Evolutionary conservation across 2,888 invertebrate genomes (phyloP).

Genomic region (Lycia hirtaria): DNA sequence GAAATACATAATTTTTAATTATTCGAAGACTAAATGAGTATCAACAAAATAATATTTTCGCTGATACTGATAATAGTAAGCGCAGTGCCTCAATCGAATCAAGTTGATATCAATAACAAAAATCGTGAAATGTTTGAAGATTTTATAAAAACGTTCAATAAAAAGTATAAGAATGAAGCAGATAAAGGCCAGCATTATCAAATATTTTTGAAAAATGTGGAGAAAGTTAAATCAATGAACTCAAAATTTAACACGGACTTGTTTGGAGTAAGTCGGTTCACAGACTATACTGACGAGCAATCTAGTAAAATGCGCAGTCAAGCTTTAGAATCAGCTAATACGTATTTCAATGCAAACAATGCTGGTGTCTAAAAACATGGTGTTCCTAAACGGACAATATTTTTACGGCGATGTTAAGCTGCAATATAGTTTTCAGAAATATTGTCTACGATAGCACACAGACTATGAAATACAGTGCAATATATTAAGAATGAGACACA

Average conservation of each 20-base stretch:
- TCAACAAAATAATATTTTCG: background rate
- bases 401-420: no score
- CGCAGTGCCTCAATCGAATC: background rate
- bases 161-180: background rate
- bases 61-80: background rate
- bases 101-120: background rate
- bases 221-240: background rate
- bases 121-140: background rate
- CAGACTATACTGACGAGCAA: conserved; percentile 57
- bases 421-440: no score
- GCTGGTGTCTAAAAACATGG: no score
- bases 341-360: no score
- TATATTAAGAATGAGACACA: no score
- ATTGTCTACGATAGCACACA: no score
- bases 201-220: background rate
- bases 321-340: no score
- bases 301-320: conserved; percentile 25
- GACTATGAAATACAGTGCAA: no score
- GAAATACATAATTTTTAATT: background rate
- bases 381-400: no score
- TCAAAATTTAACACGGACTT: background rate
- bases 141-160: background rate
- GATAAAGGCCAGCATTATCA: conserved; percentile 3
- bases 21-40: background rate
- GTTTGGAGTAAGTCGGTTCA: conserved; percentile 55